Evolutionary conservation across 2,888 invertebrate genomes (phyloP).

Genomic region (Ichneumoninae sp.): DNA sequence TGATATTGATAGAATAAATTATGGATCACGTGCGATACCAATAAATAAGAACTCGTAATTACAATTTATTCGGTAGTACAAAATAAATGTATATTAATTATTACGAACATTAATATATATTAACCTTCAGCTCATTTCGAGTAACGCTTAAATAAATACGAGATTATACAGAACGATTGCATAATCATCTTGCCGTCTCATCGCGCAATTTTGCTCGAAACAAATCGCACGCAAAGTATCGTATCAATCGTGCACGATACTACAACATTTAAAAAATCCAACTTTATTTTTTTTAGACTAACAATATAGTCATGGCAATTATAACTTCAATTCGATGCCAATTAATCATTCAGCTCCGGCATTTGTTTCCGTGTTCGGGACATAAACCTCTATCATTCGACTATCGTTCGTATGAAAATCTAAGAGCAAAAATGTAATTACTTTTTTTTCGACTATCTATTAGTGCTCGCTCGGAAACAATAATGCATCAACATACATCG

Average conservation of each 20-base stretch:
- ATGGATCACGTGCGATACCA: constrained; percentile 27
- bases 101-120: constrained; percentile 68
- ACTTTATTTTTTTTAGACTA: neutral
- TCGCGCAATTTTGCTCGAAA: neutral
- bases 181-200: neutral
- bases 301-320: neutral
- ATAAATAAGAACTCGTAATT: constrained; percentile 50
- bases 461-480: neutral
- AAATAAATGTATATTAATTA: constrained; percentile 78
- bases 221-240: neutral
- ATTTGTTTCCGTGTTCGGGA: neutral
- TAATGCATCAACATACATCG: neutral
- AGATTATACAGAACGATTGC: neutral
- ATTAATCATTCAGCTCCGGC: neutral
- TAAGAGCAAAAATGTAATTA: neutral
- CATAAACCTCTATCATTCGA: too few relatives aligned
- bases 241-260: neutral
- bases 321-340: neutral
- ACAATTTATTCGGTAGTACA: constrained; percentile 74
- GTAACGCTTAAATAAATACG: constrained; percentile 41
- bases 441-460: neutral
- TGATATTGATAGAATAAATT: neutral
- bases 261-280: neutral
- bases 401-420: neutral
- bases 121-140: constrained; percentile 27